phyloP scores from a whole-genome alignment of 1,140 invertebrate genomes.

The Cepaea nemoralis region DNA sequence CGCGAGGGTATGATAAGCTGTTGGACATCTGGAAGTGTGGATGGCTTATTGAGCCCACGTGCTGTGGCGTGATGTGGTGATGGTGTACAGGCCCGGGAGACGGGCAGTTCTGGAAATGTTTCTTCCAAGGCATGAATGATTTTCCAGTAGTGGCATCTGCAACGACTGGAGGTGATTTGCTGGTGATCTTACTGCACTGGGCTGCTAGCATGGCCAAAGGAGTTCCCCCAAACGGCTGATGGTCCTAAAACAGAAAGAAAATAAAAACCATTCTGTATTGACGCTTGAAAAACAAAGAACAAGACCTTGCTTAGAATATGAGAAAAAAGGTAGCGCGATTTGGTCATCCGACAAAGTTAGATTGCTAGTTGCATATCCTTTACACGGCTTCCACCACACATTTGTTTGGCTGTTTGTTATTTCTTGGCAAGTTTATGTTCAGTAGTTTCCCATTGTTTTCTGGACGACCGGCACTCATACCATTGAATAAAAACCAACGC shows the following conservation, averaged over 20 bases:
- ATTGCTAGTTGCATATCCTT: too few species aligned
- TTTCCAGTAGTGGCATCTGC: conserved; percentile 97
- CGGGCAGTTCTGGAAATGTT: conserved; percentile 51
- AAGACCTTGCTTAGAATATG: too few species aligned
- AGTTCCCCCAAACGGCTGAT: conserved; percentile 91
- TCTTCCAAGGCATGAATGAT: conserved; percentile 95
- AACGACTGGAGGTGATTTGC: conserved; percentile 93
- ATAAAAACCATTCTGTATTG: not conserved
- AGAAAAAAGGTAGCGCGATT: too few species aligned
- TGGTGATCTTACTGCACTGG: conserved; percentile 96
- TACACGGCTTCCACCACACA: too few species aligned
- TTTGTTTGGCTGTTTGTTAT: too few species aligned
- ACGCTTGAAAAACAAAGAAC: too few species aligned
- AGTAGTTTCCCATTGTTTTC: too few species aligned
- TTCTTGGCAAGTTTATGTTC: too few species aligned
- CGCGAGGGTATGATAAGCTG: conserved; percentile 69
- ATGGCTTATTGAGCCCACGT: conserved; percentile 76
- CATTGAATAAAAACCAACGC: too few species aligned
- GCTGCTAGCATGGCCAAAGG: conserved; percentile 97
- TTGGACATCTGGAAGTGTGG: conserved; percentile 64
- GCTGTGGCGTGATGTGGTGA: conserved; percentile 49
- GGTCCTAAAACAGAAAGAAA: not conserved
- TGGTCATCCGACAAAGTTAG: too few species aligned
- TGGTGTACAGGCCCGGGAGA: conserved; percentile 46
- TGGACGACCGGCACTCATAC: too few species aligned